Evolutionary conservation across 2,113 vertebrate species (phyloP).

Genomic region (Atlantisia rogersi): DNA sequence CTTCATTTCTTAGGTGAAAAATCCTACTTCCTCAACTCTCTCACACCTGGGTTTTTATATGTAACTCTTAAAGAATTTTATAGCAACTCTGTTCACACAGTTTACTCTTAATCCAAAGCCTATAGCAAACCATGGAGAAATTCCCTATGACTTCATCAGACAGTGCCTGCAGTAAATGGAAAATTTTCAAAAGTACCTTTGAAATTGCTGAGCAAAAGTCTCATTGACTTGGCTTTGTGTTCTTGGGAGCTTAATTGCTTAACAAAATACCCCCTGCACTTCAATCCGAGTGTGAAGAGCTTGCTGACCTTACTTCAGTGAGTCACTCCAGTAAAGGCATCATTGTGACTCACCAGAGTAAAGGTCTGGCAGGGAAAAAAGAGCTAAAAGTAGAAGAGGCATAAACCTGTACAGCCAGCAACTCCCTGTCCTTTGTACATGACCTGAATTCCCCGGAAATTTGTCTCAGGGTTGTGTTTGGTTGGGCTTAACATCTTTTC

Average conservation of each 20-base stretch:
- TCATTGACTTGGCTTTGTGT: not conserved
- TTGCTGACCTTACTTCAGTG: not conserved
- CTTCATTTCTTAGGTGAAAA: not conserved
- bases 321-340: conserved; percentile 15
- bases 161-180: not conserved
- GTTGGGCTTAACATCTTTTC: not conserved
- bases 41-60: not conserved
- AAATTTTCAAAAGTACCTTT: conserved; percentile 26
- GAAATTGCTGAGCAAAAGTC: not conserved
- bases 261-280: conserved; percentile 3
- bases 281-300: not conserved
- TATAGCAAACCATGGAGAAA: not conserved
- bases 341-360: conserved; percentile 15
- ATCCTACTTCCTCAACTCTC: not conserved
- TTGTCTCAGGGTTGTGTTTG: not conserved
- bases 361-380: conserved; percentile 8
- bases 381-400: not conserved
- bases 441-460: not conserved
- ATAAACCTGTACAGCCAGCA: not conserved
- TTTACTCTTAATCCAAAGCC: not conserved
- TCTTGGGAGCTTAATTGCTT: not conserved
- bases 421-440: not conserved
- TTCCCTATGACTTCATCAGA: conserved; percentile 34
- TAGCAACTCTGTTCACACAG: not conserved
- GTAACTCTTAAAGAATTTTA: not conserved